Conservation (phyloP, 2,113 vertebrate genomes). For the Mola mola region DNA sequence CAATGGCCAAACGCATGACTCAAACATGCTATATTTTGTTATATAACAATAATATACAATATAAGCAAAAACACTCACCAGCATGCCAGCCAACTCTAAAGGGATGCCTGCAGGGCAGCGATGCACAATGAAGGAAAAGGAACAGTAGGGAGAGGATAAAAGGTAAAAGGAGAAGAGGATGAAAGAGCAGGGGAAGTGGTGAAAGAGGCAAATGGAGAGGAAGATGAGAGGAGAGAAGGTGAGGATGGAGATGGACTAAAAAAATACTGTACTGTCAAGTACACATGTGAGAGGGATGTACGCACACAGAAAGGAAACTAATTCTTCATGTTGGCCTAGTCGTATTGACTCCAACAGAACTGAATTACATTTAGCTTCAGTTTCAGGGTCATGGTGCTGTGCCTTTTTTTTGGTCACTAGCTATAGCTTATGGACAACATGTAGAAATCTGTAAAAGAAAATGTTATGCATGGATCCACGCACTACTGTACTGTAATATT, state of each 20-base stretch:
- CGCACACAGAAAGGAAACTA: background rate
- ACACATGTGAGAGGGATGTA: background rate
- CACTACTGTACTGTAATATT: too few species aligned
- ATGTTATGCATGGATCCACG: too few species aligned
- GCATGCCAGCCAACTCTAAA: constrained; percentile 59
- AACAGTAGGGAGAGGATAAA: constrained; percentile 42
- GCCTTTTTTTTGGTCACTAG: too few species aligned
- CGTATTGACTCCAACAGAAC: background rate
- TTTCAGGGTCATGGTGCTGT: background rate
- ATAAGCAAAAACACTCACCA: constrained; percentile 51
- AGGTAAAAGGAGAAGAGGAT: constrained; percentile 45
- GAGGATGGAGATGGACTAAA: constrained; percentile 5
- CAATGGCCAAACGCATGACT: constrained; percentile 70
- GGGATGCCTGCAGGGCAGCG: constrained; percentile 59
- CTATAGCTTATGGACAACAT: too few species aligned
- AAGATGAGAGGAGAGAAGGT: constrained; percentile 36
- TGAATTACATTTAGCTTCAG: background rate
- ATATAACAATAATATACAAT: constrained; percentile 51
- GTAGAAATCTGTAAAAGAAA: too few species aligned
- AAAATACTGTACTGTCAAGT: background rate
- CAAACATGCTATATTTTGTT: constrained; percentile 71
- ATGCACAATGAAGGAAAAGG: constrained; percentile 63
- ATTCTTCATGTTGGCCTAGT: background rate
- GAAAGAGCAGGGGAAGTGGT: constrained; percentile 1
- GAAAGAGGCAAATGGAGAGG: constrained; percentile 52